phyloP scores from a whole-genome alignment of 2,888 invertebrate genomes.

The Plagodis dolabraria region DNA sequence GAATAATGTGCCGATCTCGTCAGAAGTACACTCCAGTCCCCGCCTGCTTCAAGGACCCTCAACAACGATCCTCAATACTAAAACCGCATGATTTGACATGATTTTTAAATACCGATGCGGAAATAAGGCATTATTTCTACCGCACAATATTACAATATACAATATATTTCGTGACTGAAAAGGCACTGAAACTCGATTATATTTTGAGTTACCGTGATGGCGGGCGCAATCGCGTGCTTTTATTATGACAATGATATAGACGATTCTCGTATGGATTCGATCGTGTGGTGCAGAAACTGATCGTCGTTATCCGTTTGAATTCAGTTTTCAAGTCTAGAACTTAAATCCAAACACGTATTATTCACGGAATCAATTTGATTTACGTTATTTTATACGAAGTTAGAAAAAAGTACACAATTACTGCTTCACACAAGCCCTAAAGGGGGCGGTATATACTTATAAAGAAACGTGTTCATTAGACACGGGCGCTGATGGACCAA shows the following conservation, averaged over 20 bases:
- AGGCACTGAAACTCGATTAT: constrained; percentile 35
- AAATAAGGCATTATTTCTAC: constrained; percentile 39
- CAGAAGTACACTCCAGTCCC: constrained; percentile 71
- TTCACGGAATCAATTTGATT: background rate
- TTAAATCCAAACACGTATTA: background rate
- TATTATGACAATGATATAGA: constrained; percentile 39
- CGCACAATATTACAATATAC: constrained; percentile 26
- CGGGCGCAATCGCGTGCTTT: constrained; percentile 44
- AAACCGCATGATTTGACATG: constrained; percentile 84
- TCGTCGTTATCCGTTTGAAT: constrained; percentile 13
- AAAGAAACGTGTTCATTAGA: constrained; percentile 71
- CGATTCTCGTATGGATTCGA: constrained; percentile 36
- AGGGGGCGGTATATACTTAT: constrained; percentile 45
- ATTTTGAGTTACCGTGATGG: constrained; percentile 39
- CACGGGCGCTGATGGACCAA: constrained; percentile 75
- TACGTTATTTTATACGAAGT: background rate
- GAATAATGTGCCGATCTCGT: constrained; percentile 78
- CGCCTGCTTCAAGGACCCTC: constrained; percentile 61
- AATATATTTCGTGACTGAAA: constrained; percentile 38
- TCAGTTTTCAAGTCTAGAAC: too few relatives aligned
- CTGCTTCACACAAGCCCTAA: constrained; percentile 1
- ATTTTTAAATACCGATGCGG: constrained; percentile 80
- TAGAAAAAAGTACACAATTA: constrained; percentile 1
- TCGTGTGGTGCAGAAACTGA: constrained; percentile 27
- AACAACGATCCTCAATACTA: constrained; percentile 66